These are phyloP conservation scores for Entomobrya multifasciata DNA, from an alignment of 2,888 invertebrate genomes.

Conservation along the genomic window DNA sequence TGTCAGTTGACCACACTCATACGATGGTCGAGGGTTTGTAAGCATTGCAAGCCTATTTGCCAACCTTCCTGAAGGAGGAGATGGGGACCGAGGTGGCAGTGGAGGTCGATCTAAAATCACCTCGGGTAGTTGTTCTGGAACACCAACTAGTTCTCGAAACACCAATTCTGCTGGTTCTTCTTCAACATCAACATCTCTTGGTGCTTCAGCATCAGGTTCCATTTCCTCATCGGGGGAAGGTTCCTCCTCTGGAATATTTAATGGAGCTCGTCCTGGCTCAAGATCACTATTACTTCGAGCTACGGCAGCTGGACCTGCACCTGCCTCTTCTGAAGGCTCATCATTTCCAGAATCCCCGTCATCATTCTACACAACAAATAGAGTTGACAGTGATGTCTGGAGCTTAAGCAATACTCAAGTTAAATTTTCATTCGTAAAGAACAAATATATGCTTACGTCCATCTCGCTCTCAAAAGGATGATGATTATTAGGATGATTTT, in stretches of 20 bases:
- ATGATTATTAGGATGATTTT: constrained; percentile 36
- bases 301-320: constrained; percentile 73
- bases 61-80: constrained; percentile 57
- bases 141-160: background rate
- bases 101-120: constrained; percentile 8
- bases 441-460: constrained; percentile 45
- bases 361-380: constrained; percentile 85
- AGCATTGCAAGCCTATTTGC: constrained; percentile 72
- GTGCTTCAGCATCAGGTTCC: constrained; percentile 44
- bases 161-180: background rate
- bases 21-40: constrained; percentile 69
- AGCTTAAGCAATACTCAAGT: no score
- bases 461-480: constrained; percentile 59
- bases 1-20: constrained; percentile 64
- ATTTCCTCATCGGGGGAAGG: constrained; percentile 53
- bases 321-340: constrained; percentile 88
- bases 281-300: constrained; percentile 72
- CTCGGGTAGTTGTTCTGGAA: background rate
- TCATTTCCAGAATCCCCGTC: constrained; percentile 97
- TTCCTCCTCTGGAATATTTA: constrained; percentile 41
- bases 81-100: constrained; percentile 6
- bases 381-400: background rate
- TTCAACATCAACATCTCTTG: constrained; percentile 25
- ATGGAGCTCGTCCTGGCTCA: constrained; percentile 78
- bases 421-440: no score